A percentile compares a stretch with the other conserved stretches of the same genome.
These are phyloP conservation scores for Limnephilus rhombicus DNA, from an alignment of 2,888 invertebrate genomes.

Conservation along the genomic window DNA sequence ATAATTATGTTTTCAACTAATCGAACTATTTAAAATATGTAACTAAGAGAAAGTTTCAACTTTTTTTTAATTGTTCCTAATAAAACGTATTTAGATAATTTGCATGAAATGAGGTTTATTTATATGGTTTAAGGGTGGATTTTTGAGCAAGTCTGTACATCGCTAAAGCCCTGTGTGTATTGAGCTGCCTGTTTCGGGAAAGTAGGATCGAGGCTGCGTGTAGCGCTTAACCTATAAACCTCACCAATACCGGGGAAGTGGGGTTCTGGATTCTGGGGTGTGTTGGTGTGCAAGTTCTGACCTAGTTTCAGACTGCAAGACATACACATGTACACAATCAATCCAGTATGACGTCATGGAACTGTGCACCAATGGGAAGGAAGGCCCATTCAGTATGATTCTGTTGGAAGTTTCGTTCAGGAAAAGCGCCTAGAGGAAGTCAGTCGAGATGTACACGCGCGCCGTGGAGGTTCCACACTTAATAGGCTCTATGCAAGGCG, in stretches of 20 bases:
- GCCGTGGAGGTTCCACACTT: slow-evolving; percentile 68
- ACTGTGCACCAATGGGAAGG: slow-evolving; percentile 64
- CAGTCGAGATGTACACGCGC: slow-evolving; percentile 75
- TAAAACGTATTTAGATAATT: neutral
- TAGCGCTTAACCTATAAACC: slow-evolving; percentile 23
- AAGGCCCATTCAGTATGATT: slow-evolving; percentile 65
- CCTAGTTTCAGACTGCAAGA: slow-evolving; percentile 62
- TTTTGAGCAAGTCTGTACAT: neutral
- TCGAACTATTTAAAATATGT: neutral
- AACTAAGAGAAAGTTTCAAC: neutral
- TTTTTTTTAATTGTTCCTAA: neutral
- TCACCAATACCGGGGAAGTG: slow-evolving; percentile 7
- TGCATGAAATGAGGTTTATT: neutral
- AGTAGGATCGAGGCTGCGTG: slow-evolving; percentile 27
- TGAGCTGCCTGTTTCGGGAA: slow-evolving; percentile 13
- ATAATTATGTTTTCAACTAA: neutral
- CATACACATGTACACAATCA: slow-evolving; percentile 60
- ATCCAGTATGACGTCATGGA: slow-evolving; percentile 64
- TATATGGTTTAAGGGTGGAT: neutral
- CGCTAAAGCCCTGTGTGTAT: neutral
- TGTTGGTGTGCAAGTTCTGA: slow-evolving; percentile 57
- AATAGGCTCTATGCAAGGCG: neutral
- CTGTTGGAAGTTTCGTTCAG: slow-evolving; percentile 76
- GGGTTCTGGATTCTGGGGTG: neutral
- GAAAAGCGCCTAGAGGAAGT: slow-evolving; percentile 70